Conservation (phyloP, 2,888 invertebrate genomes). For the Mesoligia furuncula region DNA sequence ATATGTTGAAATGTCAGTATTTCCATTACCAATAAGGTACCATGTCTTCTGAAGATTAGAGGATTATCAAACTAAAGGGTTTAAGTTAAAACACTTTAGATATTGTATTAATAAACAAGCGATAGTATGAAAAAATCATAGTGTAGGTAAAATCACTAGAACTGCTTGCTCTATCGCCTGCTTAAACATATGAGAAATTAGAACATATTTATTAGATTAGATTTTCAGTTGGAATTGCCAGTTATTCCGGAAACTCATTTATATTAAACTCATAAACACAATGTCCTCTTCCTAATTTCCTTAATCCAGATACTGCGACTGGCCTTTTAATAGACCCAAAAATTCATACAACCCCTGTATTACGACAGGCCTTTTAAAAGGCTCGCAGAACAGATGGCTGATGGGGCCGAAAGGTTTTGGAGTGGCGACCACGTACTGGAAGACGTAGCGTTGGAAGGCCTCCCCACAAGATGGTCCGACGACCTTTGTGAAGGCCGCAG, state of each 20-base stretch:
- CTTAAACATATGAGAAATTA: not conserved
- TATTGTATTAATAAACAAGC: not conserved
- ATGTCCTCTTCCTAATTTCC: not conserved
- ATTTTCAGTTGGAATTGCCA: not conserved
- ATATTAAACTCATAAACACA: not conserved
- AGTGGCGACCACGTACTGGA: too few species aligned
- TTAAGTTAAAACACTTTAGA: not conserved
- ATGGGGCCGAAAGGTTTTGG: too few species aligned
- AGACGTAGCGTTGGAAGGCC: too few species aligned
- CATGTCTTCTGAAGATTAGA: conserved; percentile 6
- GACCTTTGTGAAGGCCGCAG: too few species aligned
- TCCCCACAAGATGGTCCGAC: too few species aligned
- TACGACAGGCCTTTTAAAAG: too few species aligned
- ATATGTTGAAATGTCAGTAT: not conserved
- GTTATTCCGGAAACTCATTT: not conserved
- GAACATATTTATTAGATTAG: not conserved
- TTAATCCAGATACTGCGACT: not conserved
- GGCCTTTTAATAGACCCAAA: too few species aligned
- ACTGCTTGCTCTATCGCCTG: not conserved
- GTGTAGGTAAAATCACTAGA: not conserved
- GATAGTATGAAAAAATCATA: not conserved
- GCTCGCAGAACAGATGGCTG: too few species aligned
- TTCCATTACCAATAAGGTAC: not conserved
- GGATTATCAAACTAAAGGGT: not conserved
- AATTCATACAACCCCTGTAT: not conserved